Percentiles rank a stretch among this genome's conserved stretches.
phyloP scores from a whole-genome alignment of 1,140 invertebrate species.

The Meloidogyne exigua region DNA sequence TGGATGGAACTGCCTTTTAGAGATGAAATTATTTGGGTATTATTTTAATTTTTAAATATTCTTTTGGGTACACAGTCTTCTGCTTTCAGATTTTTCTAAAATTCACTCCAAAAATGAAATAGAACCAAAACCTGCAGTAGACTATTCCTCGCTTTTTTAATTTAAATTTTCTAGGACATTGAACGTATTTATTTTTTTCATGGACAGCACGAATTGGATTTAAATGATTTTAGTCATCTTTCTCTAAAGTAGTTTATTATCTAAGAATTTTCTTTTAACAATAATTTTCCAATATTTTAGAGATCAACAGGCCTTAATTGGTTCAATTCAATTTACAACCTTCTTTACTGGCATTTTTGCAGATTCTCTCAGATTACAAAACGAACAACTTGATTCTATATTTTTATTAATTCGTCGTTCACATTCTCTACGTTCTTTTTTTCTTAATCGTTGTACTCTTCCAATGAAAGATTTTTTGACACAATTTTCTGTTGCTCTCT shows the following conservation, averaged over 20 bases:
- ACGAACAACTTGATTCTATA: constrained; percentile 59
- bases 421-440: constrained; percentile 47
- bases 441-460: constrained; percentile 51
- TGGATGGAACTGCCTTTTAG: constrained; percentile 58
- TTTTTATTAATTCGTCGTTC: constrained; percentile 55
- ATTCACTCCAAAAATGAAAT: no score
- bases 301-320: constrained; percentile 58
- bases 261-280: background rate
- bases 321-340: constrained; percentile 56
- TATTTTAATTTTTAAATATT: background rate
- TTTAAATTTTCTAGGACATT: constrained; percentile 47
- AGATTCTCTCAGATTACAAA: constrained; percentile 47
- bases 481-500: constrained; percentile 51
- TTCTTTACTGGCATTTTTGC: constrained; percentile 57
- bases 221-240: constrained; percentile 62
- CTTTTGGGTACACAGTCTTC: no score
- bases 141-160: no score
- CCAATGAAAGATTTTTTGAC: constrained; percentile 56
- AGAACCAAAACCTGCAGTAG: no score
- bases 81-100: no score
- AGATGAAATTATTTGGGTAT: constrained; percentile 59
- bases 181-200: constrained; percentile 63
- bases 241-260: constrained; percentile 47
- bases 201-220: constrained; percentile 48
- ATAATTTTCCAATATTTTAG: constrained; percentile 42